Evolutionary conservation across 2,113 vertebrate genomes (phyloP).

Genomic region (Junco hyemalis): DNA sequence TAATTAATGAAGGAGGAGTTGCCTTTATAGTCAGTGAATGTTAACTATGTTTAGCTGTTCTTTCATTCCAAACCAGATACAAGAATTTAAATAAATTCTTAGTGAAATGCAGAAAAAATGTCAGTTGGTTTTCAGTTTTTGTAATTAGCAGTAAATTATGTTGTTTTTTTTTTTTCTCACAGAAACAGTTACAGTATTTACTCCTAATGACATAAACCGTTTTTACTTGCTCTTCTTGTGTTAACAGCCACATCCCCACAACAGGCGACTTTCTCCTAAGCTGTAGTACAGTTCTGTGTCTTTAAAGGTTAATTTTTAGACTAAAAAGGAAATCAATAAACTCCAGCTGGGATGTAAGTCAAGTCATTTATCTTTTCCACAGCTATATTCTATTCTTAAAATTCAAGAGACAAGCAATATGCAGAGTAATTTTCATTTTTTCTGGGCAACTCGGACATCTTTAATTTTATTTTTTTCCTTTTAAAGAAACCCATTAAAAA

Average conservation of each 20-base stretch:
- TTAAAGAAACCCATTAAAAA: neutral
- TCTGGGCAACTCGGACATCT: neutral
- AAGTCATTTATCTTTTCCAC: neutral
- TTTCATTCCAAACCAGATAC: neutral
- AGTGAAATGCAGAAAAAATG: neutral
- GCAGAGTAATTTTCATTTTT: neutral
- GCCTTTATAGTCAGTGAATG: neutral
- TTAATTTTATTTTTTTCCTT: neutral
- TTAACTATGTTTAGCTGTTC: neutral
- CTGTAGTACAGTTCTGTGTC: neutral
- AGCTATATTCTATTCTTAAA: neutral
- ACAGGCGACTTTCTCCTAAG: neutral
- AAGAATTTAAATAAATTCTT: neutral
- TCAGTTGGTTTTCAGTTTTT: neutral
- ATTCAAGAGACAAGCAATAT: neutral
- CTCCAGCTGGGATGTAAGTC: neutral
- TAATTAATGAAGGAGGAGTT: neutral
- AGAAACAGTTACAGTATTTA: neutral
- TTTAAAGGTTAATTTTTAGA: neutral
- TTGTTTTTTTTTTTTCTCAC: neutral
- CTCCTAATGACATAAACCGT: neutral
- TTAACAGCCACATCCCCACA: neutral
- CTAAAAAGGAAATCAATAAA: constrained; percentile 11
- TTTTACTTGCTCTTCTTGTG: neutral
- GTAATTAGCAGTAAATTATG: neutral